These are phyloP conservation scores for Leptoclinus maculatus DNA, from an alignment of 2,797 vertebrate species.

Conservation along the genomic window DNA sequence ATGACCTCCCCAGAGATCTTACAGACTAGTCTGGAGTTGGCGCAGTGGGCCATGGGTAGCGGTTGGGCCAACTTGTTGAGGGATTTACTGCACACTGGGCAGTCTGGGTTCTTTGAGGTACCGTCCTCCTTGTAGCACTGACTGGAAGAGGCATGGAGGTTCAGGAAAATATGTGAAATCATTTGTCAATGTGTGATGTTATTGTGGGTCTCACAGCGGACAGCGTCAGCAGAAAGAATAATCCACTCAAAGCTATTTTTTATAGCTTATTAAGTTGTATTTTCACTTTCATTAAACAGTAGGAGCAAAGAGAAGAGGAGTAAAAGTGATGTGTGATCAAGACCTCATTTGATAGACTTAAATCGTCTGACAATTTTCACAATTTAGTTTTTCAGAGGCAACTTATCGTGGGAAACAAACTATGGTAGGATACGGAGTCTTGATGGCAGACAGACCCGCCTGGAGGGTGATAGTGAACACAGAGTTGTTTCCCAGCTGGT, in stretches of 20 bases:
- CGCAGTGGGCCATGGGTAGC: constrained; percentile 98
- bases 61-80: constrained; percentile 98
- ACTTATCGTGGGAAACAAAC: fast-evolving
- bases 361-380: neutral
- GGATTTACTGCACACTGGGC: constrained; percentile 99
- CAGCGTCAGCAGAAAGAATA: neutral
- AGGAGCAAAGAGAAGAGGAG: neutral
- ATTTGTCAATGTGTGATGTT: neutral
- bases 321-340: neutral
- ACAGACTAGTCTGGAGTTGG: constrained; percentile 98
- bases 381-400: neutral
- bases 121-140: constrained; percentile 99
- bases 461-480: constrained; percentile 99
- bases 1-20: constrained; percentile 99
- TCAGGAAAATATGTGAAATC: constrained; percentile 71
- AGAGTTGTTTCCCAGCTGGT: constrained; percentile 98
- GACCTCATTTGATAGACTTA: neutral
- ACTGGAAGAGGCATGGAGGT: constrained; percentile 80
- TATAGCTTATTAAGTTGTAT: neutral
- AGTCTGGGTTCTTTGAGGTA: constrained; percentile 98
- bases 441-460: constrained; percentile 98
- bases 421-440: constrained; percentile 96
- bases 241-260: neutral
- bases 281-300: neutral
- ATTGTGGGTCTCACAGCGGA: neutral